phyloP scores from a whole-genome alignment of 2,797 vertebrate genomes.

The Columba guinea region DNA sequence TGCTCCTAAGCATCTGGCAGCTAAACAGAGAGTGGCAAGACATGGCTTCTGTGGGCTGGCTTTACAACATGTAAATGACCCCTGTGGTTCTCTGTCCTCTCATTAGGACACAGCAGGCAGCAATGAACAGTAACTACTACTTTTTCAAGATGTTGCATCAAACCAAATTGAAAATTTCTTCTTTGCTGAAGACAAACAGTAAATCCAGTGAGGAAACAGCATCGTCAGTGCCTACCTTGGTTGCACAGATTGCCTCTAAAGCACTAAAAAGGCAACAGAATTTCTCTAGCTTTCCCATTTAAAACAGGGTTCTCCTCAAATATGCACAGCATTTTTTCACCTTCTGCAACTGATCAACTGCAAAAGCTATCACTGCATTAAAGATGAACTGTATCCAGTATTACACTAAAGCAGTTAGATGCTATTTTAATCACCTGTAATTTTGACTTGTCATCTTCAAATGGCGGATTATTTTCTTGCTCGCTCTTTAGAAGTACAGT shows the following conservation, averaged over 20 bases:
- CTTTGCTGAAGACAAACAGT: not conserved
- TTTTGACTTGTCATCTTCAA: conserved; percentile 84
- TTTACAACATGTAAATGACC: not conserved
- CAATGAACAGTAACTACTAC: not conserved
- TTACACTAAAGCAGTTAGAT: not conserved
- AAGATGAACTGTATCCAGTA: not conserved
- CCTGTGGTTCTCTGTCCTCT: not conserved
- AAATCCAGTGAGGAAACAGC: not conserved
- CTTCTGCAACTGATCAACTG: not conserved
- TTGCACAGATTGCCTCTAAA: not conserved
- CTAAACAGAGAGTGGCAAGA: not conserved
- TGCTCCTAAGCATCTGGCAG: not conserved
- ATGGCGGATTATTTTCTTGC: conserved; percentile 57
- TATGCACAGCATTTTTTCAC: not conserved
- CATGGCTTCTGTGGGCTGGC: not conserved
- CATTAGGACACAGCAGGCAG: not conserved
- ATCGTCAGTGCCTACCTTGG: not conserved
- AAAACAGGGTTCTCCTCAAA: not conserved
- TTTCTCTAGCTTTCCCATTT: not conserved
- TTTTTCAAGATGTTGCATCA: not conserved
- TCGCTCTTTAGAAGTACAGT: conserved; percentile 72
- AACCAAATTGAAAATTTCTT: not conserved
- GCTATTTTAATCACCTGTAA: conserved; percentile 81
- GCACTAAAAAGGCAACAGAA: not conserved
- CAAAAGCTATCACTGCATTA: not conserved